Base-by-base conservation (phyloP, 2,797 vertebrate genomes). In the Euthynnus affinis region DNA sequence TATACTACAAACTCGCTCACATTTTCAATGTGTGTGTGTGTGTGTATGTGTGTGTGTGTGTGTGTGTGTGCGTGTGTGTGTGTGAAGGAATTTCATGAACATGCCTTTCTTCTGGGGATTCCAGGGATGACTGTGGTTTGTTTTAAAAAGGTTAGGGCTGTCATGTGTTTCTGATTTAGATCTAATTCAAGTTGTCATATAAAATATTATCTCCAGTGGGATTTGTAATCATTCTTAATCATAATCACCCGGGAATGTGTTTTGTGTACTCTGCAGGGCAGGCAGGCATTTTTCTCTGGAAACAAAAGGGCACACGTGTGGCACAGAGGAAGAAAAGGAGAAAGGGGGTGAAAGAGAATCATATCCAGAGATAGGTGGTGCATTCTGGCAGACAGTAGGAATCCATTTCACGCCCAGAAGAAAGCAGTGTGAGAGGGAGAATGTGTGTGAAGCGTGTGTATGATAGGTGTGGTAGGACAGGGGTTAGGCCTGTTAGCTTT, bases 81-180 rank as follows among this genome's bases (percentile, higher is more conserved):
- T 93, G 74, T 87, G 74, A 75, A 95, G 86, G 93, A 93, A 95
- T 95, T 91, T 90, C 82, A 90, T 89, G 90, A 93, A 92, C 89
- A 86, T 90, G 85, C 89, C 89, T 91, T 93, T 91, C 90, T 91
- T 92, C 73, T 84, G 92, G 93, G 90, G 90, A 94, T 95, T 94
- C 91, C 94, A 91, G 86, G 88, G 92, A 94, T 92, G 90, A 82
- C 92, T 91, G 92, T 79, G 91, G 92, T 92, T 93, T 88, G 87
- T 93, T 93, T 89, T 88, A 86, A 87, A 92, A 93, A 91, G 86
- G 89, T 91, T 92, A 87, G 69, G 84, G 82, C 78, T 79, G n/a
- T 93, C 94, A 94, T 95, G 88, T 95, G 94, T 93, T 95, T 95
- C 90, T 94, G 82, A 93, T 95, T 95, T 94, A 82, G 89, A 81